Evolutionary conservation across 1,140 invertebrate species (phyloP), one percentile per base, ranked within the genome.

Genomic region (Anastrepha obliqua): DNA sequence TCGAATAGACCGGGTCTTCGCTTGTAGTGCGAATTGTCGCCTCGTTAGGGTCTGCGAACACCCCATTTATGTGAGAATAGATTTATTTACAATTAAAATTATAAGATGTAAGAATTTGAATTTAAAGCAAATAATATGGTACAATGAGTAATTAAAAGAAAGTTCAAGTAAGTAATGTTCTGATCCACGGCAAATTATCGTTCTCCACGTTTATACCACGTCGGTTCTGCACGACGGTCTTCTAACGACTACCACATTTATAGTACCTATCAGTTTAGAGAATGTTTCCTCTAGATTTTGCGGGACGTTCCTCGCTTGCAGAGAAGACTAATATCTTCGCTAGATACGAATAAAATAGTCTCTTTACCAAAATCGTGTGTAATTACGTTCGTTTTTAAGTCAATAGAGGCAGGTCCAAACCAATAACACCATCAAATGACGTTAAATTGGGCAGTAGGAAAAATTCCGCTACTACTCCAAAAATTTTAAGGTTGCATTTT

Each of bases 1-100:
- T 89, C 7, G 88, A 87, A 87, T 90, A 89, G 7, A 90, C 78
- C 0, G 90, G 90, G 8, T 89, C 88, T 44, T 89, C 78, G 39
- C 88, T 81, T 39, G 42, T 44, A 11, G 88, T 89, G 5, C 89
- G 88, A 58, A 88, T 90, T 87, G 29, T 29, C 29, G 29, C 29
- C 29, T 29, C 29, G 29, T 29, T 29, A 29, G 29, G 29, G 29
- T 29, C 29, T 29, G 29, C 29, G 29, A 29, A 29, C 29, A 29
- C 29, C 29, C 29, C 29, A 29, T 29, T 29, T n/a, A n/a, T n/a
- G n/a, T n/a, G n/a, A n/a, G n/a, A n/a, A n/a, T n/a, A n/a, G n/a
- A n/a, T n/a, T n/a, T n/a, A n/a, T n/a, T n/a, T n/a, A n/a, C n/a
- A n/a, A n/a, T n/a, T n/a, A n/a, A n/a, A n/a, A n/a, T n/a, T n/a